Conservation (phyloP, 2,888 invertebrate genomes). For the Drosophila emarginata region DNA sequence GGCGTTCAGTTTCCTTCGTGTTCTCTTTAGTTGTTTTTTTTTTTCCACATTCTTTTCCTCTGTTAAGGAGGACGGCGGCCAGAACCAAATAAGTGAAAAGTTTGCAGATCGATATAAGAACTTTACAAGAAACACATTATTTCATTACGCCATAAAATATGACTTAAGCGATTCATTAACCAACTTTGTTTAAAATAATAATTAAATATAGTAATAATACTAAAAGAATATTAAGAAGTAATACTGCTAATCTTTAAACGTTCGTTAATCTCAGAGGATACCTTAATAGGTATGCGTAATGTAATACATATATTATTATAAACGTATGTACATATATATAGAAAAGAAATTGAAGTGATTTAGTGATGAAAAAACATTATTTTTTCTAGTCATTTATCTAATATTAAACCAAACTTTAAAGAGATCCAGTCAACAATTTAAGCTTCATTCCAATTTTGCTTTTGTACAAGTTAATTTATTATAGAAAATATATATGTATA, state of each 20-base stretch:
- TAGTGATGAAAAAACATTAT: no score
- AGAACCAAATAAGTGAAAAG: constrained; percentile 5
- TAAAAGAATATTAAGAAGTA: no score
- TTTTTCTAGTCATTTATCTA: no score
- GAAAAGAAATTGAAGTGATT: no score
- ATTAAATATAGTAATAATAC: background rate
- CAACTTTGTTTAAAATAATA: background rate
- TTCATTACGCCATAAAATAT: background rate
- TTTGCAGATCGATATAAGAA: constrained; percentile 29
- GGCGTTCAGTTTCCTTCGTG: constrained; percentile 41
- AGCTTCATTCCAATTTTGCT: background rate
- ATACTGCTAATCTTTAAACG: no score
- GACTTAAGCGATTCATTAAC: background rate
- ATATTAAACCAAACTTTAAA: no score
- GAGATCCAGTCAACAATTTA: no score
- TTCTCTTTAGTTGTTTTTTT: background rate
- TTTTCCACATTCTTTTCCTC: background rate
- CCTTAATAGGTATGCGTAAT: no score
- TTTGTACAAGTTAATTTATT: background rate
- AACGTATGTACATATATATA: no score
- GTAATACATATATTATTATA: no score
- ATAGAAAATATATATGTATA: background rate
- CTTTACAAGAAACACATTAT: constrained; percentile 9
- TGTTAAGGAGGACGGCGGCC: background rate
- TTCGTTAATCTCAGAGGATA: no score